A percentile compares a stretch with the other conserved stretches of the same genome.
phyloP scores from a whole-genome alignment of 2,797 vertebrate genomes.

The Heteromormyrus szaboi region DNA sequence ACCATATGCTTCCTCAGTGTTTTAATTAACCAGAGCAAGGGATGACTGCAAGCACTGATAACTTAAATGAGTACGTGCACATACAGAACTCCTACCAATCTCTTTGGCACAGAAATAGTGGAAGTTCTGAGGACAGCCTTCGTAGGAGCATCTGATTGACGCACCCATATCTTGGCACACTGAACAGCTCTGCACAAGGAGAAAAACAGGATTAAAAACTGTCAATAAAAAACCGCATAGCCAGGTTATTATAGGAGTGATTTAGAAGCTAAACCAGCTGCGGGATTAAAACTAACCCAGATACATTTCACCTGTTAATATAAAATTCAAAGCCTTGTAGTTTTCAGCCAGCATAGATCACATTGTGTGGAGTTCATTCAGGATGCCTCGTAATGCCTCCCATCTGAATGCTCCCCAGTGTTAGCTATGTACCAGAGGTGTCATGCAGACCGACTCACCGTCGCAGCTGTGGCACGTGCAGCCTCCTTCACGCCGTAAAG shows the following conservation, averaged over 20 bases:
- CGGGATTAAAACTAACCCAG: background rate
- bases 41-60: background rate
- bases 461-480: slow-evolving; percentile 71
- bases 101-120: slow-evolving; percentile 94
- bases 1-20: background rate
- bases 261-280: background rate
- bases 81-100: slow-evolving; percentile 70
- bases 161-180: slow-evolving; percentile 88
- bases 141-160: slow-evolving; percentile 87
- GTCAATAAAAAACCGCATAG: background rate
- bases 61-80: background rate
- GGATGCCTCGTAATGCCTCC: background rate
- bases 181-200: slow-evolving; percentile 72
- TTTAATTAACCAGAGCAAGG: background rate
- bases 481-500: slow-evolving; percentile 94
- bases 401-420: background rate
- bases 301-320: background rate
- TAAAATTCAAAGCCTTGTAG: background rate
- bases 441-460: slow-evolving; percentile 59
- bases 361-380: background rate
- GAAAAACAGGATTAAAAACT: background rate
- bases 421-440: background rate
- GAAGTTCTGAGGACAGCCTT: slow-evolving; percentile 85
- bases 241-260: background rate
- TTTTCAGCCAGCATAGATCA: background rate